These are phyloP conservation scores for Hydrotaea cyrtoneurina DNA, from an alignment of 2,888 invertebrate genomes.

Conservation along the genomic window DNA sequence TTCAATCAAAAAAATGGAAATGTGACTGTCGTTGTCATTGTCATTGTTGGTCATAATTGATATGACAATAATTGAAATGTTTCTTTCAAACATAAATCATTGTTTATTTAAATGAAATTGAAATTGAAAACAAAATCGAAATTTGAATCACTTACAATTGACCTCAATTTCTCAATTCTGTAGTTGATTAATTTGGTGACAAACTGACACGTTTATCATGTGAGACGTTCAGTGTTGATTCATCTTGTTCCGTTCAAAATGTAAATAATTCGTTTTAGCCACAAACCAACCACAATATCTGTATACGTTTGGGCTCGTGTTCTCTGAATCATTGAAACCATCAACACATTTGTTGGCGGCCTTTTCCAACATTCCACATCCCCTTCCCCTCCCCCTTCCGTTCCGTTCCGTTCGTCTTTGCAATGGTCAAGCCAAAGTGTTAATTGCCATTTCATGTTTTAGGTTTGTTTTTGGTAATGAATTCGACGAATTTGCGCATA, in stretches of 20 bases:
- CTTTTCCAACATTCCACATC: no score
- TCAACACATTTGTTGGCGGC: no score
- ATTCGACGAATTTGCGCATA: no score
- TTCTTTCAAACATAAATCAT: background rate
- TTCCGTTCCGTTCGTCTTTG: no score
- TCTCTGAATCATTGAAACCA: no score
- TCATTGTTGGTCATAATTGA: conserved; percentile 27
- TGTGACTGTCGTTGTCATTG: conserved; percentile 14
- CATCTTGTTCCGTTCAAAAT: background rate
- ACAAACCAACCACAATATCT: background rate
- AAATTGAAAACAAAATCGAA: background rate
- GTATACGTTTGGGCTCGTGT: no score
- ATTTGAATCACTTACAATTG: conserved; percentile 3
- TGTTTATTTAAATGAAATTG: background rate
- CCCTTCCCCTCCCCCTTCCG: no score
- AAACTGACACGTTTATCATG: background rate
- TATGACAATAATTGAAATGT: conserved; percentile 36
- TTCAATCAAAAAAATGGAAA: conserved; percentile 46
- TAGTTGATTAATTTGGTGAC: conserved; percentile 4
- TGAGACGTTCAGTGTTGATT: background rate
- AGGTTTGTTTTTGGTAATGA: no score
- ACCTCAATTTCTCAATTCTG: background rate
- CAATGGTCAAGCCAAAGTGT: background rate
- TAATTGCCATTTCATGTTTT: background rate
- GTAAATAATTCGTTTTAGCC: no score